These are phyloP conservation scores for Nansenia antarctica DNA, from an alignment of 2,113 vertebrate species.

Conservation along the genomic window DNA sequence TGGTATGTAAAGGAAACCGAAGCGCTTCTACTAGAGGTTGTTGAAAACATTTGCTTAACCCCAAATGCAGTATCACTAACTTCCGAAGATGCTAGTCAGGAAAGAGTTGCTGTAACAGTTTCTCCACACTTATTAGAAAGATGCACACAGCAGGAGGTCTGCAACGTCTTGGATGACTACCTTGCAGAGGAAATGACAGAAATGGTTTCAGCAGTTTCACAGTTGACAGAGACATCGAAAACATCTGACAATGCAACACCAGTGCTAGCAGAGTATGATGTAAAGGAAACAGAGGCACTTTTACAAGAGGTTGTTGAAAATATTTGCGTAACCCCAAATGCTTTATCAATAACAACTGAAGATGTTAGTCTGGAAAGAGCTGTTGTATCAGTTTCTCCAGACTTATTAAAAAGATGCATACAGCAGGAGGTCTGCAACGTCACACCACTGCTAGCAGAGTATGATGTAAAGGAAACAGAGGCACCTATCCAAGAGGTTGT, in stretches of 20 bases:
- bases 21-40: constrained; percentile 76
- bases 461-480: constrained; percentile 68
- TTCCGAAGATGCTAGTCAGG: constrained; percentile 31
- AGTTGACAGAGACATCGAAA: constrained; percentile 80
- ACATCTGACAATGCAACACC: constrained; percentile 88
- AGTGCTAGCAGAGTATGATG: constrained; percentile 68
- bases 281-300: constrained; percentile 72
- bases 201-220: constrained; percentile 91
- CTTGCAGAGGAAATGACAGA: constrained; percentile 80
- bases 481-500: constrained; percentile 77
- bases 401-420: constrained; percentile 39
- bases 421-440: no score
- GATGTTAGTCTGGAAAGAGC: constrained; percentile 33
- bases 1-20: constrained; percentile 69
- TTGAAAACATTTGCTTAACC: constrained; percentile 72
- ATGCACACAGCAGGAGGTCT: constrained; percentile 24
- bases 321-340: constrained; percentile 57
- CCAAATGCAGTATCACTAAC: constrained; percentile 27
- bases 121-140: constrained; percentile 42
- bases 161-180: constrained; percentile 71
- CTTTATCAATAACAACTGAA: constrained; percentile 35
- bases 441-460: constrained; percentile 81
- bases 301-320: constrained; percentile 80
- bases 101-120: constrained; percentile 38
- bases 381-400: constrained; percentile 31